Evolutionary conservation across 2,797 vertebrate species (phyloP), one percentile per base, ranked within the genome.

Genomic region (Hypotaenidia okinawae): DNA sequence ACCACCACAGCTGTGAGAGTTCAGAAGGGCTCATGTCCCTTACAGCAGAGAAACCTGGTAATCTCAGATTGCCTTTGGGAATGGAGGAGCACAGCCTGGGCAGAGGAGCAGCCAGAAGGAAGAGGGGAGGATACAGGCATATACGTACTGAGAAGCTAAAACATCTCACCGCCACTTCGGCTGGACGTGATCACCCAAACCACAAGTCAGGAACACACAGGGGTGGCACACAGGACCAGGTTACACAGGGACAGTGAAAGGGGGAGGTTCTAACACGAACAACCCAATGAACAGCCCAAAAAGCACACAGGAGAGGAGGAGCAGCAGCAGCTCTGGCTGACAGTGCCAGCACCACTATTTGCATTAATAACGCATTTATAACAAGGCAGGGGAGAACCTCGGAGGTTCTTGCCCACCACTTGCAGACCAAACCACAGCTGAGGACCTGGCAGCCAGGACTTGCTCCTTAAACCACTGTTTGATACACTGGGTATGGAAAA

Each of bases 11-110:
- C 39, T 23, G 33, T 12, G 28, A 28, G 32, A 0, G 6, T 9
- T 19, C 21, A 37, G 75, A 45, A 35, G 1, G 0, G 41, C 39
- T 32, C 3, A 8, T 6, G 25, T 13, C 35, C 4, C 0, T 10
- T 33, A 27, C 15, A 37, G 28, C 45, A 17, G 25, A 30, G 25
- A 49, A 21, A 51, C n/a, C 5, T 0, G 0, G 27, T 7, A 10
- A 37, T 6, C 21, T 21, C 3, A 0, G 12, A 5, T 3, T 12
- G 33, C 27, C 25, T 10, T 22, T 30, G 41, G 7, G 22, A 69
- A 35, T 1, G 32, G 33, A 76, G 64, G 5, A 39, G 41, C 54
- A 45, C 64, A 67, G 57, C 61, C 33, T 28, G 25, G 35, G 35
- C 70, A 66, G 14, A 57, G 4, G 32, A 75, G 69, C 41, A 63